Evolutionary conservation across 1,140 invertebrate genomes (phyloP).

Genomic region (Eriocheir sinensis): DNA sequence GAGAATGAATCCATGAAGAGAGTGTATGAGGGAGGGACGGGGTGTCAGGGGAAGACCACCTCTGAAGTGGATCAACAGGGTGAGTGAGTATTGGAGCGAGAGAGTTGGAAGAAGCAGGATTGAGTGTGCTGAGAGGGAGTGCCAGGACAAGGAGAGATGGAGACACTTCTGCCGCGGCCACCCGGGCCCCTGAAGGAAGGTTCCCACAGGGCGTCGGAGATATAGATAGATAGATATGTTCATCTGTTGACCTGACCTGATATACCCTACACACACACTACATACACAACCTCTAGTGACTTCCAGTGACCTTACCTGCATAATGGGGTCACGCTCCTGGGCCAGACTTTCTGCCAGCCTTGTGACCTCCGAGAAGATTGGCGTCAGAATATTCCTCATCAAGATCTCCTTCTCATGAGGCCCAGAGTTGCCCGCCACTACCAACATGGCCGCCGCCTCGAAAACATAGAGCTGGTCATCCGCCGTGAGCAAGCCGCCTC

Average conservation of each 20-base stretch:
- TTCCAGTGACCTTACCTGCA: constrained; percentile 71
- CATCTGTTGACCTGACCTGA: background rate
- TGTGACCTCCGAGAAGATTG: constrained; percentile 79
- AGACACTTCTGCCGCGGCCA: too few relatives aligned
- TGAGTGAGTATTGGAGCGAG: too few relatives aligned
- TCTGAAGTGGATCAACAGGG: too few relatives aligned
- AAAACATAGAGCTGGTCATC: constrained; percentile 86
- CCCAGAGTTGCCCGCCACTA: constrained; percentile 83
- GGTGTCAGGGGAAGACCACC: too few relatives aligned
- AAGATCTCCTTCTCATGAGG: constrained; percentile 79
- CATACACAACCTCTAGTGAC: constrained; percentile 30
- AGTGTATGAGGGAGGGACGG: too few relatives aligned
- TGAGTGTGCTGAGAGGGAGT: too few relatives aligned
- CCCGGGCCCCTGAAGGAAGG: too few relatives aligned
- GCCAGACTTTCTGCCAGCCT: constrained; percentile 77
- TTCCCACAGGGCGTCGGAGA: too few relatives aligned
- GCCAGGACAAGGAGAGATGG: background rate
- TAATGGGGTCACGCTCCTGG: constrained; percentile 67
- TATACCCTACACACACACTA: background rate
- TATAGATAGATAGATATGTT: background rate
- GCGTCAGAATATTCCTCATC: constrained; percentile 79
- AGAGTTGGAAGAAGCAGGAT: too few relatives aligned
- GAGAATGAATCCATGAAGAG: too few relatives aligned
- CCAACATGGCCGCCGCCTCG: constrained; percentile 84
- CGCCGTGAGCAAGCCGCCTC: constrained; percentile 80